A percentile compares a stretch with the other conserved stretches of the same genome.
Evolutionary conservation across 2,797 vertebrate species (phyloP).

Genomic region (Chloroceryle amazona): DNA sequence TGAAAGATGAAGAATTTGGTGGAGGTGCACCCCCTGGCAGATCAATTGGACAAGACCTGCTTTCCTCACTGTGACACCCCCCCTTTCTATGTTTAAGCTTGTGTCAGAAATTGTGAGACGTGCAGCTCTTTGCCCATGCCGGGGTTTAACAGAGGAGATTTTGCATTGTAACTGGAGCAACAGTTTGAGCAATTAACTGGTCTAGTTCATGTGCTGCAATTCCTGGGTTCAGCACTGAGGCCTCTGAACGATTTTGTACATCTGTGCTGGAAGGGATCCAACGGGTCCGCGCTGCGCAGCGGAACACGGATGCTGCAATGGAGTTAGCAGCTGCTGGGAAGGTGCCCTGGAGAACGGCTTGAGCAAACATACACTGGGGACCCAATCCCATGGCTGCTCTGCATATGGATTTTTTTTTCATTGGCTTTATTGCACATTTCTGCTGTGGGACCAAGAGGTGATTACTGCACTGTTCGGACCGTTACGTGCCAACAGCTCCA

Average conservation of each 20-base stretch:
- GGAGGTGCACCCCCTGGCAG: neutral
- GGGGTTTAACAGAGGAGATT: neutral
- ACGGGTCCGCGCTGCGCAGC: neutral
- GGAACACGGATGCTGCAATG: neutral
- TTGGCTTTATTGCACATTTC: neutral
- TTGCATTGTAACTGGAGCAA: neutral
- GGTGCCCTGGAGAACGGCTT: neutral
- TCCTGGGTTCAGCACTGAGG: neutral
- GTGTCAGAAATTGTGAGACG: neutral
- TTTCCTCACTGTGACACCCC: neutral
- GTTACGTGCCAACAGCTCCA: rapidly evolving
- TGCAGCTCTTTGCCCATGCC: rapidly evolving
- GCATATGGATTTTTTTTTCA: neutral
- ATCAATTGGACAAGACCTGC: neutral
- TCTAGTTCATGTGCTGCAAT: rapidly evolving
- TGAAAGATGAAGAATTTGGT: neutral
- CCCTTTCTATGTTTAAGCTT: neutral
- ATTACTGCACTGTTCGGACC: neutral
- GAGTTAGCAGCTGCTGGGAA: constrained; percentile 34
- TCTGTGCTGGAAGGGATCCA: constrained; percentile 30
- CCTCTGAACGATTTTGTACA: neutral
- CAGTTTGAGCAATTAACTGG: neutral
- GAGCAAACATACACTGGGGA: neutral
- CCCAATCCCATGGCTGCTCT: neutral
- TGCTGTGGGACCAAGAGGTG: neutral